Evolutionary conservation across 2,888 invertebrate genomes (phyloP), one percentile per base, ranked within the genome.

Genomic region (Molorchus minor): DNA sequence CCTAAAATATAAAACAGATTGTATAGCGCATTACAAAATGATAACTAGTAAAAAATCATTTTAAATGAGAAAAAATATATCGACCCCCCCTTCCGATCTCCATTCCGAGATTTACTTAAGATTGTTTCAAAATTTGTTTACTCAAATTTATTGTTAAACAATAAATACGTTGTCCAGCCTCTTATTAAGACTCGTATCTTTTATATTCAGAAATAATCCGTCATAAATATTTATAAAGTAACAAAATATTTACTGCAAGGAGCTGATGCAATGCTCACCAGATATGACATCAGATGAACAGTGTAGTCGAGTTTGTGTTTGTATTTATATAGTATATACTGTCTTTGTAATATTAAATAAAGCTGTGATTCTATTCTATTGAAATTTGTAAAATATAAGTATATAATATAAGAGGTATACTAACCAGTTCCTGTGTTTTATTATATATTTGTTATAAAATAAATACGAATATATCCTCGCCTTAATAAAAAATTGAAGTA

Each of bases 71-170:
- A 8, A 33, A 2, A 47, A 35, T 13, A 12, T 47, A 35, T 19
- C 20, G n/a, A n/a, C n/a, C n/a, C n/a, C n/a, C 21, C 10, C 38
- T 21, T 40, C 38, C 29, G 38, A 49, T 36, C 13, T 38, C 38
- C 38, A 38, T 25, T 16, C 17, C 38, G 41, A 41, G 52, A 52
- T 52, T 52, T 52, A 52, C 52, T 52, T 52, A 52, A 52, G 41
- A 29, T 17, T 52, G 41, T 52, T 41, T 30, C 13, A 41, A 38
- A 52, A 52, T 41, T 30, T 52, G 17, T 8, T 25, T 41, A 41
- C n/a, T 17, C 8, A 12, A 43, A 43, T 2, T 43, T 43, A 36
- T 25, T 25, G 33, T 33, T 33, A 38, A 25, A 25, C 36, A 15
- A 15, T 12, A 21, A 49, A 35, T 19, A n/a, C n/a, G 38, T 49